phyloP scores from a whole-genome alignment of 2,888 invertebrate genomes.

The Melanotus villosus region DNA sequence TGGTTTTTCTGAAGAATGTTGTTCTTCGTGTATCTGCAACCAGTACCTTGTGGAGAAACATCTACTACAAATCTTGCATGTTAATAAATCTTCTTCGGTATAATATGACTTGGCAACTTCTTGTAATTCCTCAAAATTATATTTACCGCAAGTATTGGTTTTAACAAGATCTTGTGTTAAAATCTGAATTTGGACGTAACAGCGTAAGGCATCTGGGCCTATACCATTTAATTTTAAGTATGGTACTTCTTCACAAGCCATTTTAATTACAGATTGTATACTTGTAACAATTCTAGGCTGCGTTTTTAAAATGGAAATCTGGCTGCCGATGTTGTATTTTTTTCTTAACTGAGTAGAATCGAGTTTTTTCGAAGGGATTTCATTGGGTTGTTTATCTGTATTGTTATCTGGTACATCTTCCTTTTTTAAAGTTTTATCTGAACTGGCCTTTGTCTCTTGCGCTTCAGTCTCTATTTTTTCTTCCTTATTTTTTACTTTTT shows the following conservation, averaged over 20 bases:
- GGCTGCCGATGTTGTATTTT: slow-evolving; percentile 43
- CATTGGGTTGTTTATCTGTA: not conserved
- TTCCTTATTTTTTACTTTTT: not conserved
- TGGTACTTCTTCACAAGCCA: slow-evolving; percentile 23
- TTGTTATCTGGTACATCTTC: not conserved
- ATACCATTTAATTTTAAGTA: slow-evolving; percentile 30
- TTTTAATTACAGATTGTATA: slow-evolving; percentile 9
- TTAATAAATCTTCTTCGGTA: not conserved
- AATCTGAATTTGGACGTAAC: slow-evolving; percentile 8
- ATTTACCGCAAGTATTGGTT: slow-evolving; percentile 1
- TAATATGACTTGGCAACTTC: slow-evolving; percentile 23
- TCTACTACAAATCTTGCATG: slow-evolving; percentile 27
- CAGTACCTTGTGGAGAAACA: slow-evolving; percentile 23
- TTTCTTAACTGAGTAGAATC: slow-evolving; percentile 32
- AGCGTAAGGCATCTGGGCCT: slow-evolving; percentile 16
- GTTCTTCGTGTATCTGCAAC: slow-evolving; percentile 32
- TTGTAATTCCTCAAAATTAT: slow-evolving; percentile 21
- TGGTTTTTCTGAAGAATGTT: slow-evolving; percentile 12
- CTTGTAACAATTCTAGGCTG: not conserved
- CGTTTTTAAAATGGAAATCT: slow-evolving; percentile 40
- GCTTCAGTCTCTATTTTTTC: not conserved
- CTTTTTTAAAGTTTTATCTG: not conserved
- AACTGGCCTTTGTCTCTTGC: not conserved
- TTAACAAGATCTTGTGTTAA: slow-evolving; percentile 14
- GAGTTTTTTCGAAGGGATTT: slow-evolving; percentile 19